Evolutionary conservation across 2,888 invertebrate species (phyloP).

Genomic region (Patella caerulea): DNA sequence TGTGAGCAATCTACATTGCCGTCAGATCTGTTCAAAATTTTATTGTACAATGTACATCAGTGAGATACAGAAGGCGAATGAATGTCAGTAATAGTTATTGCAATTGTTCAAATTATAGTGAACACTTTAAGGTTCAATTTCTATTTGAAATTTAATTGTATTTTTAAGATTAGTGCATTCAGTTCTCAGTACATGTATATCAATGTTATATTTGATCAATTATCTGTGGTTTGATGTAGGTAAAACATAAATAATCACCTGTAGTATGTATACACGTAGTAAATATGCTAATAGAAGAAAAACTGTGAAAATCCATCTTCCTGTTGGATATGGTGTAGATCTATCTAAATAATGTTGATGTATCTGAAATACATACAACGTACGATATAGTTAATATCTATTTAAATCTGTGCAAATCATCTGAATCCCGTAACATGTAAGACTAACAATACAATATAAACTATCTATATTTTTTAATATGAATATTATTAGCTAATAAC

Average conservation of each 20-base stretch:
- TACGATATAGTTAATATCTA: too few relatives aligned
- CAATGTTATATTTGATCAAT: background rate
- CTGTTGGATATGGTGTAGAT: constrained; percentile 51
- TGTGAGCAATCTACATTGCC: too few relatives aligned
- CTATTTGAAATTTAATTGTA: too few relatives aligned
- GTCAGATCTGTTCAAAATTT: too few relatives aligned
- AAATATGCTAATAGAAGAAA: constrained; percentile 47
- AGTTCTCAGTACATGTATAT: background rate
- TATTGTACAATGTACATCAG: too few relatives aligned
- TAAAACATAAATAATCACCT: constrained; percentile 40
- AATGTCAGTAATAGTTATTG: too few relatives aligned
- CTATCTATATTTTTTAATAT: background rate
- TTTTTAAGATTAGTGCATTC: too few relatives aligned
- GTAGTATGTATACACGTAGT: constrained; percentile 56
- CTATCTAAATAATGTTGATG: constrained; percentile 59
- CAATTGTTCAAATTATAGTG: too few relatives aligned
- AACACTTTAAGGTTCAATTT: too few relatives aligned
- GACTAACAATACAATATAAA: background rate
- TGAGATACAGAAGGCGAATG: too few relatives aligned
- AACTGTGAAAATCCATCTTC: constrained; percentile 51
- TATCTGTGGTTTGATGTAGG: background rate
- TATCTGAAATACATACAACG: constrained; percentile 42
- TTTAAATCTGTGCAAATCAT: too few relatives aligned
- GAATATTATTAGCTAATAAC: background rate
- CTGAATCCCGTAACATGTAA: background rate